Evolutionary conservation across 2,797 vertebrate genomes (phyloP), one percentile per base, ranked within the genome.

Genomic region (Argyrosomus regius): DNA sequence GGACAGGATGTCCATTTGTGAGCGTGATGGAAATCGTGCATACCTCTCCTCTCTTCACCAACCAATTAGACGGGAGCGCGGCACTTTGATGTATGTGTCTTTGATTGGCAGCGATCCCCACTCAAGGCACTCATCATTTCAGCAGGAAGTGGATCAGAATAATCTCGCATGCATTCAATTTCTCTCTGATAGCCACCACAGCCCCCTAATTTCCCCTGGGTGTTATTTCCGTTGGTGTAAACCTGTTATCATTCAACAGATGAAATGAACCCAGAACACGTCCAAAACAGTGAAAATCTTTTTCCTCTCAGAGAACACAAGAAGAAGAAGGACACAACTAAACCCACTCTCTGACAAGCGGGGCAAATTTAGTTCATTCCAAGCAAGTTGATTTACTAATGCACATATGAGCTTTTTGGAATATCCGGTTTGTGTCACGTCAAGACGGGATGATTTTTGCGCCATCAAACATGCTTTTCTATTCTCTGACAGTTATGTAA

Each of bases 131-230:
- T 92, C 88, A 91, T 93, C 92, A 80, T 76, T 89, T 83, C 74
- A 41, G 84, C 85, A 75, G 85, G 81, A 92, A 88, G 83, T 82
- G 86, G 83, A 93, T 92, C 87, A 69, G 85, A 91, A 91, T 92
- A 92, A 91, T 90, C 88, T 85, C 1, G 3, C 81, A 62, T 13
- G 24, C 72, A 72, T 91, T 92, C 78, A 80, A 73, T 90, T 91
- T 89, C 83, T 81, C 82, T 81, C 80, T 50, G 77, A 92, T 91
- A 80, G 90, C 90, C 85, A 73, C 57, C 4, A 59, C 82, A 70
- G 45, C 64, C 70, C 65, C 66, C 82, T 93, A 88, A 94, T 94
- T 95, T 94, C 92, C 92, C 92, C 62, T 0, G 89, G 77, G 94
- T 78, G 86, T 88, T 89, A 84, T 88, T 92, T 89, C 83, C 85